phyloP scores from a whole-genome alignment of 35 echinoderm and acorn worm genomes.

The Apostichopus parvimensis region DNA sequence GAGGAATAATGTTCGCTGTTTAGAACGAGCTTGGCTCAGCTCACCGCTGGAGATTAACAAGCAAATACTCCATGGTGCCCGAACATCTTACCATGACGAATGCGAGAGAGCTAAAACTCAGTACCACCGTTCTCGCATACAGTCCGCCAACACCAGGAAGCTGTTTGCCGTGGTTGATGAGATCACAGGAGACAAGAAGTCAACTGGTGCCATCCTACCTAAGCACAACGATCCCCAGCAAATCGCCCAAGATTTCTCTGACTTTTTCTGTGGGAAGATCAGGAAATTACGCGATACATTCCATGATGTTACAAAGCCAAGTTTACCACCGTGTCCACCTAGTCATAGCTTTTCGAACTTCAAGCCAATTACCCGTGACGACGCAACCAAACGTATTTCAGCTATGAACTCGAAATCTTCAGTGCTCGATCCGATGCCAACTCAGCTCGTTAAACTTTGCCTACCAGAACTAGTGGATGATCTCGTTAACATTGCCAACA shows the following conservation, averaged over 20 bases:
- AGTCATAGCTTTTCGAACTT: too few species aligned
- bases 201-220: background rate
- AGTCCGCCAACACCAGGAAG: background rate
- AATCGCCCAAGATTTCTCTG: conserved; percentile 2
- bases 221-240: conserved; percentile 1
- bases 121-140: background rate
- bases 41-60: too few species aligned
- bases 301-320: background rate
- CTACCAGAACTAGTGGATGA: conserved; percentile 38
- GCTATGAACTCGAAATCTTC: too few species aligned
- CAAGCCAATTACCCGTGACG: too few species aligned
- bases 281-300: conserved; percentile 27
- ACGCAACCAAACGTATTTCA: too few species aligned
- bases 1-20: background rate
- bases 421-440: too few species aligned
- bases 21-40: background rate
- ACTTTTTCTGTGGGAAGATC: conserved; percentile 6
- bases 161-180: background rate
- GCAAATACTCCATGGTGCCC: too few species aligned
- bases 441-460: conserved; percentile 22
- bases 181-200: background rate
- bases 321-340: background rate
- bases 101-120: conserved; percentile 25
- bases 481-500: conserved; percentile 5
- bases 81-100: background rate